Evolutionary conservation across 2,113 vertebrate species (phyloP).

Genomic region (Tragelaphus imberbis): DNA sequence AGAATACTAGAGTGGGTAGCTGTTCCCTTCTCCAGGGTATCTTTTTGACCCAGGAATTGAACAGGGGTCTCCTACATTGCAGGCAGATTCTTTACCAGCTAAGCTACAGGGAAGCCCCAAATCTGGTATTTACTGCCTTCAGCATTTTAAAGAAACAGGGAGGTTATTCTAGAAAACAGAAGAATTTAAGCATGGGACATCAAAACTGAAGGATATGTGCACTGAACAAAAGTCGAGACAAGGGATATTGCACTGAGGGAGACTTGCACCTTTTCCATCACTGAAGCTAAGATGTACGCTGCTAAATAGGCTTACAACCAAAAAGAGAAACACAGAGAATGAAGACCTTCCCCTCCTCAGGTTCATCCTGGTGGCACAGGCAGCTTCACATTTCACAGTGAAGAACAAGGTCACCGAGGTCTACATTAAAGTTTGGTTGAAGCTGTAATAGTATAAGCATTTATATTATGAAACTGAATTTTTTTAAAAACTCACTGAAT

Average conservation of each 20-base stretch:
- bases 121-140: not conserved
- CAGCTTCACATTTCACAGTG: not conserved
- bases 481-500: not conserved
- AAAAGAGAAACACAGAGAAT: not conserved
- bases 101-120: not conserved
- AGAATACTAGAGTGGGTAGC: not conserved
- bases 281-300: not conserved
- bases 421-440: not conserved
- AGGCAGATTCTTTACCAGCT: not conserved
- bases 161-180: not conserved
- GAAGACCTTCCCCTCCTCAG: too few species aligned
- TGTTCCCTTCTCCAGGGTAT: not conserved
- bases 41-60: not conserved
- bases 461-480: not conserved
- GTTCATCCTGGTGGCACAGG: not conserved
- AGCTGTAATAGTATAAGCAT: not conserved
- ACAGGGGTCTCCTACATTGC: not conserved
- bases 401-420: not conserved
- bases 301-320: not conserved
- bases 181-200: fast-evolving
- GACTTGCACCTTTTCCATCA: not conserved
- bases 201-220: not conserved
- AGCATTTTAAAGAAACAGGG: not conserved
- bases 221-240: not conserved
- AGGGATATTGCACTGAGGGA: not conserved